Evolutionary conservation across 64 coral and sea anemone species (phyloP).

Genomic region (Dendronephthya gigantea): DNA sequence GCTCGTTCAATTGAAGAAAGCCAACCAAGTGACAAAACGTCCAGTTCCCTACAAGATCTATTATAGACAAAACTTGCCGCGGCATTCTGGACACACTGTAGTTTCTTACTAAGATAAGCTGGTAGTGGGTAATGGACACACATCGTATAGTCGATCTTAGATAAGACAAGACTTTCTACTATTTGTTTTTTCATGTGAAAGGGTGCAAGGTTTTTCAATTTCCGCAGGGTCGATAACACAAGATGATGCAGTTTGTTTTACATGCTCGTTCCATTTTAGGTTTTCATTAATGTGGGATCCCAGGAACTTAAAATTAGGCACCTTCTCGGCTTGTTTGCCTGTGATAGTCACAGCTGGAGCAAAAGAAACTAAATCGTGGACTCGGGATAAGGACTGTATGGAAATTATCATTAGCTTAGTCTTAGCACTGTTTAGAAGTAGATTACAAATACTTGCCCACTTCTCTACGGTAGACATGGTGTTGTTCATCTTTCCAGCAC

Average conservation of each 20-base stretch:
- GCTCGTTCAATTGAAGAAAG: background rate
- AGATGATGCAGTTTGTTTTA: background rate
- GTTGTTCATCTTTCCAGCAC: too few relatives aligned
- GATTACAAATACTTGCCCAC: slow-evolving; percentile 30
- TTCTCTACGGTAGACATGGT: background rate
- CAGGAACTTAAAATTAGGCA: background rate
- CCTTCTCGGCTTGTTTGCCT: background rate
- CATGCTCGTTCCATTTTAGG: background rate
- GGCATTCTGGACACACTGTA: background rate
- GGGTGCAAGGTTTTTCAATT: background rate
- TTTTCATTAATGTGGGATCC: background rate
- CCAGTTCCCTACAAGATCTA: background rate
- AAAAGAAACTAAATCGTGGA: background rate
- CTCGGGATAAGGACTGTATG: background rate
- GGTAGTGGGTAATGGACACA: slow-evolving; percentile 11
- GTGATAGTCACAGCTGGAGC: background rate
- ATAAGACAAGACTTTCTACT: background rate
- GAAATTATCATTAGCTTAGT: background rate
- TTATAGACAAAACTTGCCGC: background rate
- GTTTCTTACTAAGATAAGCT: background rate
- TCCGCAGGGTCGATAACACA: background rate
- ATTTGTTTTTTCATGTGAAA: background rate
- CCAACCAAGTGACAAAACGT: background rate
- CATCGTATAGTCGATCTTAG: background rate
- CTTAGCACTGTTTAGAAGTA: background rate